Percentiles rank a stretch among this genome's conserved stretches.
Conservation (phyloP, 2,113 vertebrate species). For the Leptobrachium leishanense region DNA sequence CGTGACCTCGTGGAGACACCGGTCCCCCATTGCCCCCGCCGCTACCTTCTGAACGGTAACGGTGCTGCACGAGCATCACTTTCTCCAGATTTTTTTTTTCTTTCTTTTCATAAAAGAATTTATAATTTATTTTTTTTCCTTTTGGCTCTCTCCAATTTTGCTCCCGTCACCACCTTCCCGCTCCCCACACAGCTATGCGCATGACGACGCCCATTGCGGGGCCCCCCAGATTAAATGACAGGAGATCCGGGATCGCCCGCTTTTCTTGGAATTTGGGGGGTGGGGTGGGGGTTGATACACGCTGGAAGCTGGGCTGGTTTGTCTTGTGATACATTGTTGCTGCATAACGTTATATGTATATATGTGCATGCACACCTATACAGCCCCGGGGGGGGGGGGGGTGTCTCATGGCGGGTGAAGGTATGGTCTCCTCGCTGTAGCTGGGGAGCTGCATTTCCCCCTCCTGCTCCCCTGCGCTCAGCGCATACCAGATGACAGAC, state of each 20-base stretch:
- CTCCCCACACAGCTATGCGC: neutral
- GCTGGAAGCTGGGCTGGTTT: no score
- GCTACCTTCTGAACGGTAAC: no score
- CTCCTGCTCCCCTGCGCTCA: conserved; percentile 32
- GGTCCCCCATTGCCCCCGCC: no score
- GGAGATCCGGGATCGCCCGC: conserved; percentile 19
- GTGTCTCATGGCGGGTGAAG: neutral
- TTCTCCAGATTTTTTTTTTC: no score
- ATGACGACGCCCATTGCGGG: conserved; percentile 22
- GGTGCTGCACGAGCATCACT: no score
- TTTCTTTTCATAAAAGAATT: no score
- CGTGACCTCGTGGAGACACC: no score
- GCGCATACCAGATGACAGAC: conserved; percentile 57
- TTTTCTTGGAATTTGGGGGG: conserved; percentile 6
- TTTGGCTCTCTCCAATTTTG: neutral
- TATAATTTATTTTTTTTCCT: neutral
- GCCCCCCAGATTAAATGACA: conserved; percentile 24
- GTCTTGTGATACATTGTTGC: no score
- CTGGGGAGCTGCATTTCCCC: conserved; percentile 19
- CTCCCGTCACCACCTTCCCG: neutral
- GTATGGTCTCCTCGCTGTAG: conserved; percentile 19
- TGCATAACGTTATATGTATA: no score
- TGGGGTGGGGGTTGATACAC: neutral
- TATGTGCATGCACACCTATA: no score
- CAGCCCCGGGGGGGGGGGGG: neutral